Evolutionary conservation across 1,140 invertebrate species (phyloP), one percentile per base, ranked within the genome.

Genomic region (Hestina assimilis): DNA sequence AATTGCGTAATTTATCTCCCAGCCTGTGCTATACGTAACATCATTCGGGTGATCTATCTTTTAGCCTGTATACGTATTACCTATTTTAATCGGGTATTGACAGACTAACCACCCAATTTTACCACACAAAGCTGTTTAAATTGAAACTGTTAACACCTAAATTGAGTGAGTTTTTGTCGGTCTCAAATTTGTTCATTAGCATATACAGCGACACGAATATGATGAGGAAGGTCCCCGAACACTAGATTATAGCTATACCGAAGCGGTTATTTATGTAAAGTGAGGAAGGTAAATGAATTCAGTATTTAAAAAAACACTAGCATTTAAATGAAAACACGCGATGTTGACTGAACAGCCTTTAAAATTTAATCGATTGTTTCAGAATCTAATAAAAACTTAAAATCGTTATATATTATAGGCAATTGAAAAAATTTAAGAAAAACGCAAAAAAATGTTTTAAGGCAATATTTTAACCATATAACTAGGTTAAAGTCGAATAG

Each of bases 101-200:
- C 28, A 26, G 47, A 57, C 48, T 47, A 54, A 59, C 56, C 61
- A 42, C 63, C 43, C 26, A 65, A 65, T 54, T 40, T 26, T 48
- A 47, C 54, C 33, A 26, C 23, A 62, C 51, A 66, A 62, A 63
- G 57, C 55, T 56, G 38, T 63, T 66, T 59, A 66, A 74, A 74
- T 69, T 71, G 61, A 71, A 66, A 69, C 66, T 65, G 68, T 70
- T 63, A 70, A 59, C 65, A 69, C 62, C 62, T 67, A 63, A 55
- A 66, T 50, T 24, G 53, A 51, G 53, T 48, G 56, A 70, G 62
- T 75, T 76, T 76, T 79, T 75, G 64, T 59, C 52, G 51, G 48
- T 35, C 52, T 61, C 67, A 71, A 62, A 72, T 74, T 75, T 52
- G 54, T 67, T 66, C 59, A 75, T 79, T 79, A 75, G 68, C 72